Percentiles rank a stretch among this genome's conserved stretches.
These are phyloP conservation scores for Cyanoliseus patagonus DNA, from an alignment of 2,113 vertebrate genomes.

Conservation along the genomic window DNA sequence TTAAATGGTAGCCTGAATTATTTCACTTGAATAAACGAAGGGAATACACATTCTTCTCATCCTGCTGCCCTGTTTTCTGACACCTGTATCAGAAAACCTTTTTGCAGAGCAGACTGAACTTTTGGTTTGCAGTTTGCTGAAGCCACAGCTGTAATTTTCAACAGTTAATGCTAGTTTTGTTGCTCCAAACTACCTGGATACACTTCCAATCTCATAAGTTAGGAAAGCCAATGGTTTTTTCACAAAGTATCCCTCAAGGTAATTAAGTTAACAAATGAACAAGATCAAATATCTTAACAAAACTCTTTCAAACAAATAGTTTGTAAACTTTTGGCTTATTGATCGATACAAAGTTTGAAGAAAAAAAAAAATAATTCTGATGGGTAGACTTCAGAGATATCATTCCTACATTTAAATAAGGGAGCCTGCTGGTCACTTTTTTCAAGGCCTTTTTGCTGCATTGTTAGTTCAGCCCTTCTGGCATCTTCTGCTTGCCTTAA, in stretches of 20 bases:
- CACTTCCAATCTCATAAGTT: neutral
- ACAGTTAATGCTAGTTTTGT: neutral
- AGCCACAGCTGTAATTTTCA: neutral
- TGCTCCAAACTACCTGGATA: neutral
- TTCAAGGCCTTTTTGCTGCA: neutral
- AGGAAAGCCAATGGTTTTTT: neutral
- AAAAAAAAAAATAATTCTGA: neutral
- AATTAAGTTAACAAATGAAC: neutral
- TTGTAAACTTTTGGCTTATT: neutral
- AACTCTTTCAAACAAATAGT: neutral
- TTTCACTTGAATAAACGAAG: neutral
- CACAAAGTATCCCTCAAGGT: neutral
- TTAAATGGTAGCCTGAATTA: neutral
- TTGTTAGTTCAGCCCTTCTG: neutral
- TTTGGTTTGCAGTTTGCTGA: neutral
- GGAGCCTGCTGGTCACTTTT: neutral
- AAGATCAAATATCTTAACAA: neutral
- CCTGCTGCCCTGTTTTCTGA: neutral
- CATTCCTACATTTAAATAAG: neutral
- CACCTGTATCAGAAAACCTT: neutral
- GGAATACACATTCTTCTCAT: neutral
- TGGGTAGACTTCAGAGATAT: neutral
- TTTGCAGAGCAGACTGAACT: neutral
- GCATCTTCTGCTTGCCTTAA: neutral
- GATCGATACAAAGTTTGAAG: neutral